A percentile compares a stretch with the other conserved stretches of the same genome.
Conservation (phyloP, 2,113 vertebrate genomes). For the Cyanoderma ruficeps region DNA sequence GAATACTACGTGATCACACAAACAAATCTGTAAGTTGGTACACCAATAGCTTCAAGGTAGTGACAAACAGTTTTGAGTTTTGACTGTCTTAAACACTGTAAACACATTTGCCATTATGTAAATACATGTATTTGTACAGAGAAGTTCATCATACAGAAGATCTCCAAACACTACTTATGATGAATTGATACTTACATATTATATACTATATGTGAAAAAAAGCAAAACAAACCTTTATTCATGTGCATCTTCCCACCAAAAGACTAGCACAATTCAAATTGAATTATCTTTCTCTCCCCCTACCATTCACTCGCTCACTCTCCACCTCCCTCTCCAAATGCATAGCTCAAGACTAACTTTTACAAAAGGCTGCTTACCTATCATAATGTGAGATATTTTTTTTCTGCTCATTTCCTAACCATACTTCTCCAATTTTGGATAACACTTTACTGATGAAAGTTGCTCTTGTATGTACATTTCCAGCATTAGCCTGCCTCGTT, state of each 20-base stretch:
- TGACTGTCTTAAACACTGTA: not conserved
- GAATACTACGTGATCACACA: not conserved
- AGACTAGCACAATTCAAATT: accelerated
- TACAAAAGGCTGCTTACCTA: conserved; percentile 69
- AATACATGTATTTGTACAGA: not conserved
- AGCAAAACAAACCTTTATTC: not conserved
- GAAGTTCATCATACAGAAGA: not conserved
- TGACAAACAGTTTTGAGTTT: not conserved
- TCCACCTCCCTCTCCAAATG: not conserved
- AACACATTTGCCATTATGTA: not conserved
- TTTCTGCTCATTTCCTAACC: conserved; percentile 75
- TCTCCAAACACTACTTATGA: not conserved
- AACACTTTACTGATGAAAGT: conserved; percentile 88
- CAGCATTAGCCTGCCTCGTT: conserved; percentile 76
- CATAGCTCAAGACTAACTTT: accelerated
- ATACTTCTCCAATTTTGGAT: conserved; percentile 90
- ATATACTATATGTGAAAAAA: accelerated
- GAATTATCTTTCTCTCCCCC: not conserved
- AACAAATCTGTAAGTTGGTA: not conserved
- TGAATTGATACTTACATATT: not conserved
- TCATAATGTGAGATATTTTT: conserved; percentile 55
- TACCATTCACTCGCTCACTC: not conserved
- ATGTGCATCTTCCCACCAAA: not conserved
- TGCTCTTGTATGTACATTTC: conserved; percentile 86
- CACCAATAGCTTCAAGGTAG: not conserved